Conservation (phyloP, 35 echinoderm and acorn worm genomes). For the Acanthaster planci region DNA sequence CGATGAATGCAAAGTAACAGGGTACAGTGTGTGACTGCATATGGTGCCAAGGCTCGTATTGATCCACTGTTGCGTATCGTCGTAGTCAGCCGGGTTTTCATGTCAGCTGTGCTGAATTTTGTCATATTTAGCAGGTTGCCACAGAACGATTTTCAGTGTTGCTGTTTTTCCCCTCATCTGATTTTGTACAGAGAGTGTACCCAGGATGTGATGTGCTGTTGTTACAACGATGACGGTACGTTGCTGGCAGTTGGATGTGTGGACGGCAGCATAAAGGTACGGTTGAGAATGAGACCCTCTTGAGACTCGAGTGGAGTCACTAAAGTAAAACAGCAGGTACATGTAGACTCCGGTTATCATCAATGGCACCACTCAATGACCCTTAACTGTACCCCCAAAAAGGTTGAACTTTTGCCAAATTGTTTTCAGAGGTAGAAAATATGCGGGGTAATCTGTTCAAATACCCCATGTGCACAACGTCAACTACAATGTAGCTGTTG, state of each 20-base stretch:
- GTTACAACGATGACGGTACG: constrained; percentile 86
- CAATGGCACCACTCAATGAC: neutral
- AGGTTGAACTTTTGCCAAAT: neutral
- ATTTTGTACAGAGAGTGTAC: constrained; percentile 54
- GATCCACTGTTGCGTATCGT: no score
- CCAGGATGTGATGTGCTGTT: constrained; percentile 89
- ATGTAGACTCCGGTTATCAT: neutral
- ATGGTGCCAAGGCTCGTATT: no score
- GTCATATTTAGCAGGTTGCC: no score
- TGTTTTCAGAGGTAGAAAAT: neutral
- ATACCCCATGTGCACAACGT: no score
- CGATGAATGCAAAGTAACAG: no score
- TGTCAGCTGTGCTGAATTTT: no score
- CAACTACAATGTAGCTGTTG: no score
- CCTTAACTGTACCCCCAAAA: neutral
- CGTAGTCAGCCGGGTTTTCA: no score
- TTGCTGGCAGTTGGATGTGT: constrained; percentile 80
- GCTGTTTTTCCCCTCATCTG: no score
- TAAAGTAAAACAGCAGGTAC: neutral
- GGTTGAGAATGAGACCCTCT: neutral
- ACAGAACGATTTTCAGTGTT: no score
- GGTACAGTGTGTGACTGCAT: no score
- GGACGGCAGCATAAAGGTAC: constrained; percentile 89
- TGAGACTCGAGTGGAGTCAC: neutral
- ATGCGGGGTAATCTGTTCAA: no score